Conservation (phyloP, 1,140 invertebrate species). For the Acromyrmex heyeri region DNA sequence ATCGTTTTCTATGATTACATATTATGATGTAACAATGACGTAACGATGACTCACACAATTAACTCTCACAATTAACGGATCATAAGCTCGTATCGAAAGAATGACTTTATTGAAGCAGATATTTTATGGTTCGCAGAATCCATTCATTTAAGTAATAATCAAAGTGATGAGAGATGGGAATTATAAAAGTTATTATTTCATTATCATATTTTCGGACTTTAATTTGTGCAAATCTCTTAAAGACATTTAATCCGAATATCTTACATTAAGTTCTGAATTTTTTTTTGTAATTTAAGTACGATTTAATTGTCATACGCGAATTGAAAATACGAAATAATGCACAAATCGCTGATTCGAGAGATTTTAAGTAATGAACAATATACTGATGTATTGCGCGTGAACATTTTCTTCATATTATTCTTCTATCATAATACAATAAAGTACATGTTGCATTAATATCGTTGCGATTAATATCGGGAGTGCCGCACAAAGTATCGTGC, state of each 20-base stretch:
- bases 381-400: not conserved
- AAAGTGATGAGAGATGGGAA: no score
- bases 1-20: not conserved
- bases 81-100: not conserved
- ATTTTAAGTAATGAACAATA: not conserved
- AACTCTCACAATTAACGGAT: not conserved
- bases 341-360: not conserved
- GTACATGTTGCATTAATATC: not conserved
- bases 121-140: not conserved
- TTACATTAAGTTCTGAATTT: not conserved
- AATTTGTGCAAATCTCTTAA: not conserved
- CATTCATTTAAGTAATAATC: not conserved
- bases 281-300: not conserved
- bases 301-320: not conserved
- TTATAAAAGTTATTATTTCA: not conserved
- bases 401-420: not conserved
- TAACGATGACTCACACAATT: not conserved
- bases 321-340: not conserved
- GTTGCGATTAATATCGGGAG: not conserved
- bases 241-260: not conserved
- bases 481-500: not conserved
- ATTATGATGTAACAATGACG: not conserved
- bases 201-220: not conserved
- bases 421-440: not conserved
- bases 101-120: slow-evolving; percentile 4